These are phyloP conservation scores for Cephalopterus ornatus DNA, from an alignment of 2,113 vertebrate species.

Conservation along the genomic window DNA sequence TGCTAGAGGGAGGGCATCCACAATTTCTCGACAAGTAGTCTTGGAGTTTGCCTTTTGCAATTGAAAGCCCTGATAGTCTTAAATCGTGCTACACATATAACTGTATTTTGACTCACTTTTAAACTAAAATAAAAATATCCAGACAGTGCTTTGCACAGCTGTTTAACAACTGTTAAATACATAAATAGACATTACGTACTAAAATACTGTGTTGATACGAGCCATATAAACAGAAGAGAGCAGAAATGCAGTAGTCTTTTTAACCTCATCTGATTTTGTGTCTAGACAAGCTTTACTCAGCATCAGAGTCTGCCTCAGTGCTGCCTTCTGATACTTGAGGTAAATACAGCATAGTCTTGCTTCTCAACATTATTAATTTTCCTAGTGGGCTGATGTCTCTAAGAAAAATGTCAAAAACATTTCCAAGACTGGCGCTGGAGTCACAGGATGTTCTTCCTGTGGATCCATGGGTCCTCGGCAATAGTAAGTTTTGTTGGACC, in stretches of 20 bases:
- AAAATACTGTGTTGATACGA: slow-evolving; percentile 50
- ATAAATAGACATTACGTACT: slow-evolving; percentile 42
- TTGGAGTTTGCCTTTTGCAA: not conserved
- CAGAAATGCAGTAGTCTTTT: slow-evolving; percentile 30
- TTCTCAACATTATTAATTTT: not conserved
- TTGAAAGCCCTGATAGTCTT: not conserved
- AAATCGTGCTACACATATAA: not conserved
- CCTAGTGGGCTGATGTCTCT: not conserved
- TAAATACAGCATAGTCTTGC: not conserved
- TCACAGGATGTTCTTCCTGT: not conserved
- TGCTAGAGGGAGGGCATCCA: not conserved
- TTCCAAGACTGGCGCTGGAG: not conserved
- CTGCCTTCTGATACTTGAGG: not conserved
- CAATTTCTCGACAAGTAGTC: not conserved
- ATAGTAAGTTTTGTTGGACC: not conserved
- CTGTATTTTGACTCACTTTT: slow-evolving; percentile 30
- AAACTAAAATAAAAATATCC: slow-evolving; percentile 48
- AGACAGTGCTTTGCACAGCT: slow-evolving; percentile 31
- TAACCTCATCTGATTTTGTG: not conserved
- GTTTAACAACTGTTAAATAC: slow-evolving; percentile 40
- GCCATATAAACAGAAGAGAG: slow-evolving; percentile 39
- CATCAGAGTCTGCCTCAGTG: not conserved
- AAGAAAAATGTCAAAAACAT: not conserved
- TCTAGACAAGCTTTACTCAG: slow-evolving; percentile 22
- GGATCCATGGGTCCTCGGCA: accelerated